phyloP scores from a whole-genome alignment of 2,797 vertebrate species.

The Glossophaga mutica region DNA sequence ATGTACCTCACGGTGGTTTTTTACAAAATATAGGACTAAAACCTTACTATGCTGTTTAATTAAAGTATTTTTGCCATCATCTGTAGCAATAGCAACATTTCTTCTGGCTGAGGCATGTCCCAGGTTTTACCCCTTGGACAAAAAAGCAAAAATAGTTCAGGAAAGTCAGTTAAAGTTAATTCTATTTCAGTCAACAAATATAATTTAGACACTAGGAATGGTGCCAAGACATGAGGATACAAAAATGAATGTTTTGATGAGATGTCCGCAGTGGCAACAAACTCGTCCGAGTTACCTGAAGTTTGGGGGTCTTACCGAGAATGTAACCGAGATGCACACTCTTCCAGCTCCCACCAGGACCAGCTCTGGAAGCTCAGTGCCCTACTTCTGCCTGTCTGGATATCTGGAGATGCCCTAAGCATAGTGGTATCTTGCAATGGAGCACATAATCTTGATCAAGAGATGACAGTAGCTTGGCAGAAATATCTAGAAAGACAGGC shows the following conservation, averaged over 20 bases:
- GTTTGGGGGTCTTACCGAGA: neutral
- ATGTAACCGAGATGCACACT: neutral
- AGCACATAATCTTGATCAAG: neutral
- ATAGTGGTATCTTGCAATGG: neutral
- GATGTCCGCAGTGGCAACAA: neutral
- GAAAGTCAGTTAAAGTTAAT: neutral
- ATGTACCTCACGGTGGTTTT: neutral
- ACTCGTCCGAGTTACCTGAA: neutral
- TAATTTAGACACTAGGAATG: neutral
- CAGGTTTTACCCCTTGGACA: neutral
- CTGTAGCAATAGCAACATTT: neutral
- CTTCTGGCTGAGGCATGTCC: neutral
- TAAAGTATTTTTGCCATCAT: neutral
- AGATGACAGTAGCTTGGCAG: neutral
- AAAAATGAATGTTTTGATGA: neutral
- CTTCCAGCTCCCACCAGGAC: neutral
- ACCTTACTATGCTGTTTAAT: neutral
- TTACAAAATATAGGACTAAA: neutral
- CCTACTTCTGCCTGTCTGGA: neutral
- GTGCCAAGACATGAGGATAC: neutral
- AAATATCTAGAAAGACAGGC: neutral
- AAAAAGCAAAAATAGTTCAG: neutral
- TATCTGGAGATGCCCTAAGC: neutral
- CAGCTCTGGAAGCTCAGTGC: neutral
- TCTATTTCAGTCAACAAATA: neutral